A percentile compares a stretch with the other conserved stretches of the same genome.
Conservation (phyloP, 2,888 invertebrate genomes). For the Agrotis exclamationis region DNA sequence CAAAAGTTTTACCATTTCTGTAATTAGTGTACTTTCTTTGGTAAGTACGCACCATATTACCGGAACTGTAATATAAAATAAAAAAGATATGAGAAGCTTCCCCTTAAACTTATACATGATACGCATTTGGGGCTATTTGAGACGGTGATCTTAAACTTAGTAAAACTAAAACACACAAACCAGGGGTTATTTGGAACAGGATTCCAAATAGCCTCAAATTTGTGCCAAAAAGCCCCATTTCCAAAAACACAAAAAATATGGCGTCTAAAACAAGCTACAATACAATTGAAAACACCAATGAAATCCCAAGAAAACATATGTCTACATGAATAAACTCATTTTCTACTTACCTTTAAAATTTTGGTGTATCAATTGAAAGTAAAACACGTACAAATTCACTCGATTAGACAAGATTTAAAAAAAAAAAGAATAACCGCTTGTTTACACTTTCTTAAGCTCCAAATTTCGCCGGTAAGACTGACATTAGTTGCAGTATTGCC, state of each 20-base stretch:
- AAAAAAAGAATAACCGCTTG: neutral
- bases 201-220: too few relatives aligned
- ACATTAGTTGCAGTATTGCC: too few relatives aligned
- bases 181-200: too few relatives aligned
- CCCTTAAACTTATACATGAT: too few relatives aligned
- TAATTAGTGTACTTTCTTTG: neutral
- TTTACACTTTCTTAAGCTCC: neutral
- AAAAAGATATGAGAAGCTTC: too few relatives aligned
- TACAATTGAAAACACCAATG: neutral
- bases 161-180: too few relatives aligned
- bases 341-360: neutral
- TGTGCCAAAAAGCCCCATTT: too few relatives aligned
- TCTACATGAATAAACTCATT: neutral
- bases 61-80: too few relatives aligned
- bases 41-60: too few relatives aligned
- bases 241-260: neutral
- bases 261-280: neutral
- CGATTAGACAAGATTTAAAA: neutral
- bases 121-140: too few relatives aligned
- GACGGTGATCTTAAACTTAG: too few relatives aligned
- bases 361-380: neutral
- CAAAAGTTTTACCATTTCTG: constrained; percentile 2
- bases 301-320: neutral
- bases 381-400: constrained; percentile 1
- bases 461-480: too few relatives aligned